Base-by-base conservation (phyloP, 2,797 vertebrate species). In the Neosilurus mollespiculum region DNA sequence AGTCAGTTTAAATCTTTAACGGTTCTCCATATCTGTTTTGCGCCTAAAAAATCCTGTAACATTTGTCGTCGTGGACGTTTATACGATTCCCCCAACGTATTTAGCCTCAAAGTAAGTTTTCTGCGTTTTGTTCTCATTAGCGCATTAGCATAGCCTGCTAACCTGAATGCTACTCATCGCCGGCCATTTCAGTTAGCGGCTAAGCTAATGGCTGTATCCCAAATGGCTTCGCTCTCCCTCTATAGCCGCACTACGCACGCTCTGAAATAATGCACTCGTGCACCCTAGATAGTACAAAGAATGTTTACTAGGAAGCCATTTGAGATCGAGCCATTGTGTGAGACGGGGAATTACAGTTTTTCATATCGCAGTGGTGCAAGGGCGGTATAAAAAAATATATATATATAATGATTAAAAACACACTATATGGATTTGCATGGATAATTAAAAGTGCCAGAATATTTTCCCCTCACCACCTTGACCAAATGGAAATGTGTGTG, bases 151-250 rank as follows among this genome's bases (percentile, higher is more conserved):
- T 81, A 81, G 80, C 80, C 58, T 73, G 37, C 14, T 81, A 81
- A 70, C 80, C 24, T 30, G 66, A 53, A 53, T 37, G 56, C 9
- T 51, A 34, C 43, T 62, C 56, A 81, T 43, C 58, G 80, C 80
- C 80, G 80, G 80, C 80, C 80, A 81, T 81, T 81, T 81, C 80
- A 53, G 16, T 78, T 72, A 73, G 80, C 69, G 24, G 67, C 67
- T 62, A 62, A 81, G 69, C 80, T 71, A 61, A 24, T 18, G 80
- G 80, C 67, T 73, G 80, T 12, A 22, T 81, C 80, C 80, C 69
- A 81, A 81, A 81, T 81, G 80, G 80, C 80, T 73, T 1, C 69
- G 10, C 73, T 43, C 18, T 26, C 43, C 69, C 80, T 81, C 43
- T n/a, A 0, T 53, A 62, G 15, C n/a, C 69, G 80, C 80, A 72